phyloP scores from a whole-genome alignment of 2,888 invertebrate genomes.

The Artemia sinica region DNA sequence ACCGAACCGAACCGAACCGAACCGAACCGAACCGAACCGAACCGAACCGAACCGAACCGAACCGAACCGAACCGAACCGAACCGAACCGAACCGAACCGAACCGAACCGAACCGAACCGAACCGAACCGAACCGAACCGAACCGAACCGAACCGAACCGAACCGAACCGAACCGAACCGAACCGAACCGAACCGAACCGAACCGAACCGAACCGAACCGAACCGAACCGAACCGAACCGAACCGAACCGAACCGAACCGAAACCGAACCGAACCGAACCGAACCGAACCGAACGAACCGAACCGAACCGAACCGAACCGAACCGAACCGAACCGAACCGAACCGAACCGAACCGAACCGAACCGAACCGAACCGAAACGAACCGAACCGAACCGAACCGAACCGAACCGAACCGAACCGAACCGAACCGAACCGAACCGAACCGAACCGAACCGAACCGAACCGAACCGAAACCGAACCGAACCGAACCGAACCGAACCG shows the following conservation, averaged over 20 bases:
- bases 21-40: conserved; percentile 22
- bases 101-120: conserved; percentile 22
- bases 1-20: too few species aligned
- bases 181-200: conserved; percentile 19
- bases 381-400: conserved; percentile 23
- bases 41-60: conserved; percentile 23
- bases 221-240: conserved; percentile 22
- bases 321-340: conserved; percentile 22
- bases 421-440: conserved; percentile 22
- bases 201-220: conserved; percentile 23
- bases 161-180: conserved; percentile 22
- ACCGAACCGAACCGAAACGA: too few species aligned
- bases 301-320: conserved; percentile 23
- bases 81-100: conserved; percentile 22
- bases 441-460: conserved; percentile 23
- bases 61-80: conserved; percentile 23
- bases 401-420: conserved; percentile 22
- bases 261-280: conserved; percentile 22
- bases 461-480: too few species aligned
- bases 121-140: conserved; percentile 23
- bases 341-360: conserved; percentile 23
- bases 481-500: conserved; percentile 23
- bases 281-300: too few species aligned
- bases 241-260: too few species aligned
- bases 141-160: conserved; percentile 22